Evolutionary conservation across 2,797 vertebrate species (phyloP).

Genomic region (Chloroceryle inda): DNA sequence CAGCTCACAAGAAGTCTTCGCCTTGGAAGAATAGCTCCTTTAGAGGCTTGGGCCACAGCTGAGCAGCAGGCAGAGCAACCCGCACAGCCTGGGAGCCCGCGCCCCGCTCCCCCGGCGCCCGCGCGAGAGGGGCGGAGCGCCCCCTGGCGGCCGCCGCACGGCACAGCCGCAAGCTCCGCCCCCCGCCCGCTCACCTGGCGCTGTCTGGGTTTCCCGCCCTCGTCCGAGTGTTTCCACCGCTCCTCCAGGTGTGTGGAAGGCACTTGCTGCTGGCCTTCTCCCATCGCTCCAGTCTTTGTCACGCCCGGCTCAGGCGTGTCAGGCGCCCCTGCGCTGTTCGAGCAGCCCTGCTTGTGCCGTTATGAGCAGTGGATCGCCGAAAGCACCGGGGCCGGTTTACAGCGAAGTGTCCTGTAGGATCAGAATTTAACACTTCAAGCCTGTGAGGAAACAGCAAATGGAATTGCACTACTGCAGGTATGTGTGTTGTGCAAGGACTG

Average conservation of each 20-base stretch:
- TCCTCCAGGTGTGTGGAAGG: rapidly evolving
- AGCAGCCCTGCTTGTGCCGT: not conserved
- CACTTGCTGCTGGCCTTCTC: not conserved
- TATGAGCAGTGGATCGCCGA: not conserved
- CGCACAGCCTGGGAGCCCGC: not conserved
- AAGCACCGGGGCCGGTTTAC: not conserved
- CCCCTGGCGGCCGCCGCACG: not conserved
- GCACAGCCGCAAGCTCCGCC: not conserved
- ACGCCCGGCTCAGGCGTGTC: rapidly evolving
- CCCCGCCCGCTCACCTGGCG: rapidly evolving
- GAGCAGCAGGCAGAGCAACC: not conserved
- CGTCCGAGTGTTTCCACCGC: rapidly evolving
- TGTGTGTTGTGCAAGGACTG: not conserved
- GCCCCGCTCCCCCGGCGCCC: not conserved
- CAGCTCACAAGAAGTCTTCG: rapidly evolving
- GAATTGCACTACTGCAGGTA: not conserved
- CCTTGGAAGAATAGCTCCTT: rapidly evolving
- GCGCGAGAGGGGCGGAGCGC: not conserved
- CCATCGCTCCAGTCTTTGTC: not conserved
- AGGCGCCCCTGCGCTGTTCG: not conserved
- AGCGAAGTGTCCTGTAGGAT: not conserved
- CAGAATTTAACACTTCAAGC: not conserved
- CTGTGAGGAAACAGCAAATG: not conserved
- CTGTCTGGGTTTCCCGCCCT: rapidly evolving
- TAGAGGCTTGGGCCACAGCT: rapidly evolving